Evolutionary conservation across 2,888 invertebrate genomes (phyloP), one percentile per base, ranked within the genome.

Genomic region (Mycalesis mineus): DNA sequence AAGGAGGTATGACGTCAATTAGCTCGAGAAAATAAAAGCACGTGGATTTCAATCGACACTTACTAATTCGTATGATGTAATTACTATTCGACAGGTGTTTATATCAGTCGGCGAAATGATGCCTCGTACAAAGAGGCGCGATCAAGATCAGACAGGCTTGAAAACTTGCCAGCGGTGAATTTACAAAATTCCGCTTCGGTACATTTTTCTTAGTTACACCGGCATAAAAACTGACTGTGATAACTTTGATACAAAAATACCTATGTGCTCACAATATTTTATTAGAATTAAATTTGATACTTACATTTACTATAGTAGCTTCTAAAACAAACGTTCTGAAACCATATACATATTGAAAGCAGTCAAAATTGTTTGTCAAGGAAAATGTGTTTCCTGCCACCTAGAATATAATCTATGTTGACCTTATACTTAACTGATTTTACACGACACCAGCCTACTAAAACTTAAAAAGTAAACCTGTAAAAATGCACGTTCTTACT

Each of bases 161-260:
- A 83, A 73, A 68, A 58, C 61, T 67, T 86, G 87, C 88, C 88
- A 87, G 73, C 70, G 55, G 14, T 45, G 9, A 51, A 51, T 51
- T 51, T 41, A 40, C 39, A 9, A 39, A 73, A 73, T 75, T 75
- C 77, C 75, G 70, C 69, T 69, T 69, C 31, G 70, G 70, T 67
- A 74, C 68, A 75, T 79, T 81, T 80, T 83, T 80, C 66, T 64
- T 73, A 68, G 76, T 79, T 80, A 82, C 77, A 77, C 74, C 75
- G 75, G 68, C 70, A 78, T 79, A 79, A 80, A 80, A 78, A 33
- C 33, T 79, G 73, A 71, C 54, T 66, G 68, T 66, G 71, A 79
- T 77, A 77, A 74, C 66, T 67, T 71, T 57, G 57, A 53, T 61
- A 69, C 68, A 67, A 73, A 82, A 82, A 82, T 81, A 84, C 67